Evolutionary conservation across 2,113 vertebrate species (phyloP).

Genomic region (Cromileptes altivelis): DNA sequence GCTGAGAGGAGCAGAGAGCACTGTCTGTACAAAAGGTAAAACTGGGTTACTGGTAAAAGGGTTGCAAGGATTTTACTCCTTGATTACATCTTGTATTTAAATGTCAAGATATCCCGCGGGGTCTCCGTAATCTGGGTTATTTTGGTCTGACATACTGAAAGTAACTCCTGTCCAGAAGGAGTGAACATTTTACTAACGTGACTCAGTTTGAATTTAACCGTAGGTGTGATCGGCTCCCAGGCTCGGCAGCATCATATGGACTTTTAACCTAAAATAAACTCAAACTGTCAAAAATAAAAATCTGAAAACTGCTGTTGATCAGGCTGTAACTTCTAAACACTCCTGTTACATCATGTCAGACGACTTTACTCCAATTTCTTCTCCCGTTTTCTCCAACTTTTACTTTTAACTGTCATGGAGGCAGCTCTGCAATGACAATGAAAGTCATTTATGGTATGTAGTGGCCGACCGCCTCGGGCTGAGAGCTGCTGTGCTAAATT

Average conservation of each 20-base stretch:
- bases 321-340: constrained; percentile 3
- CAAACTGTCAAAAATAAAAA: constrained; percentile 24
- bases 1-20: constrained; percentile 5
- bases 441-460: constrained; percentile 40
- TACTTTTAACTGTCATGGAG: constrained; percentile 42
- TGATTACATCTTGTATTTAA: constrained; percentile 57
- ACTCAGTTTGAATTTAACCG: constrained; percentile 9
- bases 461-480: constrained; percentile 46
- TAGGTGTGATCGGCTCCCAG: not conserved
- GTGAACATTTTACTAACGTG: not conserved
- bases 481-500: constrained; percentile 54
- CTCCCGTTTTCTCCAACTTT: constrained; percentile 13
- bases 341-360: constrained; percentile 7
- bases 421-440: constrained; percentile 32
- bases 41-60: constrained; percentile 27
- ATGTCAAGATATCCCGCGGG: constrained; percentile 52
- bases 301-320: not conserved
- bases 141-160: constrained; percentile 16
- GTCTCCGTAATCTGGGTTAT: constrained; percentile 44
- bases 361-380: constrained; percentile 13
- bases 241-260: not conserved
- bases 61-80: constrained; percentile 23
- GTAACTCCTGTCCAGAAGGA: not conserved
- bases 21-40: constrained; percentile 32
- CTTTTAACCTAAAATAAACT: constrained; percentile 13